Conservation (phyloP, 2,113 vertebrate species). For the Malurus melanocephalus region DNA sequence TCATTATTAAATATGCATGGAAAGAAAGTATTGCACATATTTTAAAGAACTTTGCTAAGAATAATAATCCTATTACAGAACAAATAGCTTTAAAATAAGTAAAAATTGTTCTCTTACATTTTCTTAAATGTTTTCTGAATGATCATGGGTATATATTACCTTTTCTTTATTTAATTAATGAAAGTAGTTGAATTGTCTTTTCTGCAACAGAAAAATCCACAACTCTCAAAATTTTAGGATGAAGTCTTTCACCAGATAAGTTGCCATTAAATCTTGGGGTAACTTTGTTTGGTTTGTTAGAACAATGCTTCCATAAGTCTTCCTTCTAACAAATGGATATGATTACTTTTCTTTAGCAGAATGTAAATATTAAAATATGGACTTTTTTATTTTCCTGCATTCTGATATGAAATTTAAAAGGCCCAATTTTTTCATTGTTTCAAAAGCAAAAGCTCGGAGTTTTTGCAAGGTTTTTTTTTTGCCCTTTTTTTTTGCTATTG, state of each 20-base stretch:
- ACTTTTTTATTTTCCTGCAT: background rate
- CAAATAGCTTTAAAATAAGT: conserved; percentile 1
- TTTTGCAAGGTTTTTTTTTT: background rate
- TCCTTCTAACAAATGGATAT: background rate
- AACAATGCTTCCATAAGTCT: background rate
- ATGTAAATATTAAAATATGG: background rate
- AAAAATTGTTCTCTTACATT: background rate
- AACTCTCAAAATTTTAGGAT: background rate
- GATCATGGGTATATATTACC: background rate
- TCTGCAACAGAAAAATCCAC: background rate
- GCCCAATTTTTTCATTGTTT: background rate
- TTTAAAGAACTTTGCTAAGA: background rate
- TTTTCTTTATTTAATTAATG: background rate
- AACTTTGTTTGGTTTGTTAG: background rate
- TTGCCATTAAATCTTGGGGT: background rate
- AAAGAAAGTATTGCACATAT: conserved; percentile 38
- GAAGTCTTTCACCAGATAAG: background rate
- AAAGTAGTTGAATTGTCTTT: background rate
- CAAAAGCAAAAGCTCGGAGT: background rate
- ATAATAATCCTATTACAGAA: background rate
- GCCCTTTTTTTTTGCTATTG: conserved; percentile 36
- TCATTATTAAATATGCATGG: background rate
- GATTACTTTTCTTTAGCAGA: background rate
- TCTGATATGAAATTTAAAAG: background rate
- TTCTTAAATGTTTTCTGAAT: background rate